phyloP scores from a whole-genome alignment of 1,140 invertebrate species.

The Pantala flavescens region DNA sequence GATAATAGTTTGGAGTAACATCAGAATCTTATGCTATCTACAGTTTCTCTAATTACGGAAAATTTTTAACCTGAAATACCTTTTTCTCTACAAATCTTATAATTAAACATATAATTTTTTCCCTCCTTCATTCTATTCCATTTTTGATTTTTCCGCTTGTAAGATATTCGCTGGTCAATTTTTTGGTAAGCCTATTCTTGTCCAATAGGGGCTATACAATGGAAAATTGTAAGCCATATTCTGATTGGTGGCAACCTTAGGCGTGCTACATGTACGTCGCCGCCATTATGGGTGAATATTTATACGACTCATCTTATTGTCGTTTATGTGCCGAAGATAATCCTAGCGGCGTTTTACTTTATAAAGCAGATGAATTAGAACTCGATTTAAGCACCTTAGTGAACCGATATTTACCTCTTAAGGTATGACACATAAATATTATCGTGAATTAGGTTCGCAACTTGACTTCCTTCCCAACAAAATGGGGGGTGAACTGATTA shows the following conservation, averaged over 20 bases:
- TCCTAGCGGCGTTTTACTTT: conserved; percentile 52
- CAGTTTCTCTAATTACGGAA: no score
- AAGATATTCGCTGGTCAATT: background rate
- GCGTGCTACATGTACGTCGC: conserved; percentile 8
- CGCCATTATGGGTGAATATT: conserved; percentile 30
- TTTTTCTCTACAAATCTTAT: no score
- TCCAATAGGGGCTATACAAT: background rate
- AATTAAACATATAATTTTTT: no score
- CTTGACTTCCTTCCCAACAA: conserved; percentile 44
- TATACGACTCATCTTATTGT: conserved; percentile 57
- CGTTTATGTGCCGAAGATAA: conserved; percentile 60
- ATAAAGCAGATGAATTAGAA: conserved; percentile 42
- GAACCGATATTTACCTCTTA: conserved; percentile 58
- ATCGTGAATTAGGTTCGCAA: conserved; percentile 39
- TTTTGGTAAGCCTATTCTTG: background rate
- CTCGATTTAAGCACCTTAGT: conserved; percentile 49
- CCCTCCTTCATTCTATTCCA: no score
- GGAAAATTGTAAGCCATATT: background rate
- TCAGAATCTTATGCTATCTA: no score
- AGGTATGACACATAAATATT: conserved; percentile 40
- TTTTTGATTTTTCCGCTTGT: background rate
- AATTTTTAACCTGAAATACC: no score
- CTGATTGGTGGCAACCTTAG: background rate
- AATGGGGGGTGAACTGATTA: conserved; percentile 32
- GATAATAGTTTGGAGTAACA: no score